Conservation (phyloP, 2,113 vertebrate genomes). For the Hydrochoerus hydrochaeris region DNA sequence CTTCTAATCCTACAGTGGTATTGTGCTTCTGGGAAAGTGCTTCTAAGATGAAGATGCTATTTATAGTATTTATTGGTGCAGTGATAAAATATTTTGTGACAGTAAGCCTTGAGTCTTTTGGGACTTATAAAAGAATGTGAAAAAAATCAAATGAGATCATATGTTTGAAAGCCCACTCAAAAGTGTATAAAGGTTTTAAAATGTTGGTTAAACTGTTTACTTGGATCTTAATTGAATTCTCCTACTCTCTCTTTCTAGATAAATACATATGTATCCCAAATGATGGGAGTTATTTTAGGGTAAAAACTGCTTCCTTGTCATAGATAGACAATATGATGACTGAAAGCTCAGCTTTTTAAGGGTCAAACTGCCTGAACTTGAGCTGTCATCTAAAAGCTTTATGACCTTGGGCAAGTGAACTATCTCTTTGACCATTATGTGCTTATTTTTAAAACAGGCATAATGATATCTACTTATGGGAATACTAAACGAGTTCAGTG, state of each 20-base stretch:
- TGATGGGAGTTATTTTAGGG: slow-evolving; percentile 11
- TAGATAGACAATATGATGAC: no score
- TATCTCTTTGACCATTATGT: neutral
- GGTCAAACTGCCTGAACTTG: neutral
- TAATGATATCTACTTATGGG: neutral
- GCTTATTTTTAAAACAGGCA: slow-evolving; percentile 2
- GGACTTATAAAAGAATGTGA: neutral
- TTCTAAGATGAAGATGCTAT: neutral
- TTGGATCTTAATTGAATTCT: slow-evolving; percentile 9
- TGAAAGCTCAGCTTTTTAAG: neutral
- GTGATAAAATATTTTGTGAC: neutral
- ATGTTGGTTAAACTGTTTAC: slow-evolving; percentile 16
- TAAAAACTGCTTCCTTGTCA: no score
- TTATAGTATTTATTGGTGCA: neutral
- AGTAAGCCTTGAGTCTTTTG: neutral
- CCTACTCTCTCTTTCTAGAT: neutral
- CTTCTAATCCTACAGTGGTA: neutral
- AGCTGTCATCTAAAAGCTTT: no score
- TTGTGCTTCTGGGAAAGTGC: neutral
- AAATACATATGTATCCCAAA: neutral
- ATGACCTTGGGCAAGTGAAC: neutral
- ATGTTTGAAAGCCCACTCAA: neutral
- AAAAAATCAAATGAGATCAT: neutral
- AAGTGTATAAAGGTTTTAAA: slow-evolving; percentile 16
- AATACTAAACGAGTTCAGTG: neutral